These are phyloP conservation scores for Chymomyza procnemis DNA, from an alignment of 2,888 invertebrate genomes.

Conservation along the genomic window DNA sequence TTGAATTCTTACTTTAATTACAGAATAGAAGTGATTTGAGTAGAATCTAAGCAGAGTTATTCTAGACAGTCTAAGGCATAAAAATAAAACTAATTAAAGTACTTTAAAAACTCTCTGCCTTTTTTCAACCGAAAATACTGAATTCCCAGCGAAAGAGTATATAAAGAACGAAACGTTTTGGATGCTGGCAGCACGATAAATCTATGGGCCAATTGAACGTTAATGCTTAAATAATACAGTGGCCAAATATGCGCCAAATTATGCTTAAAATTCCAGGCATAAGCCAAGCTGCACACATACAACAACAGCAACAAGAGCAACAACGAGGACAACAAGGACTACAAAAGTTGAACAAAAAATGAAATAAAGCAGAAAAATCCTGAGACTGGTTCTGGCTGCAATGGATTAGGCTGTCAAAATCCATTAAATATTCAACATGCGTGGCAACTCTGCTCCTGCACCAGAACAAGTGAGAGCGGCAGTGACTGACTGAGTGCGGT, in stretches of 20 bases:
- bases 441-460: conserved; percentile 30
- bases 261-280: conserved; percentile 67
- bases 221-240: conserved; percentile 70
- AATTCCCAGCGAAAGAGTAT: conserved; percentile 36
- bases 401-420: conserved; percentile 50
- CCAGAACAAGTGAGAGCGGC: not conserved
- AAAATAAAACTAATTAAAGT: too few species aligned
- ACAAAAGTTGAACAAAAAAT: not conserved
- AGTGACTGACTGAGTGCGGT: not conserved
- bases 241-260: conserved; percentile 60
- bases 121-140: too few species aligned
- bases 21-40: too few species aligned
- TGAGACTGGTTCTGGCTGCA: conserved; percentile 7
- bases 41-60: too few species aligned
- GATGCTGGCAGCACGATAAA: conserved; percentile 37
- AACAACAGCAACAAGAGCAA: not conserved
- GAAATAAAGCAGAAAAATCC: not conserved
- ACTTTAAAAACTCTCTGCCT: too few species aligned
- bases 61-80: too few species aligned
- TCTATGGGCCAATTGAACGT: conserved; percentile 65
- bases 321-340: not conserved
- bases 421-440: conserved; percentile 65
- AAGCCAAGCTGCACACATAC: conserved; percentile 27
- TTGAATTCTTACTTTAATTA: too few species aligned
- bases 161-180: conserved; percentile 10